Evolutionary conservation across 2,888 invertebrate genomes (phyloP).

Genomic region (Cataglyphis livida): DNA sequence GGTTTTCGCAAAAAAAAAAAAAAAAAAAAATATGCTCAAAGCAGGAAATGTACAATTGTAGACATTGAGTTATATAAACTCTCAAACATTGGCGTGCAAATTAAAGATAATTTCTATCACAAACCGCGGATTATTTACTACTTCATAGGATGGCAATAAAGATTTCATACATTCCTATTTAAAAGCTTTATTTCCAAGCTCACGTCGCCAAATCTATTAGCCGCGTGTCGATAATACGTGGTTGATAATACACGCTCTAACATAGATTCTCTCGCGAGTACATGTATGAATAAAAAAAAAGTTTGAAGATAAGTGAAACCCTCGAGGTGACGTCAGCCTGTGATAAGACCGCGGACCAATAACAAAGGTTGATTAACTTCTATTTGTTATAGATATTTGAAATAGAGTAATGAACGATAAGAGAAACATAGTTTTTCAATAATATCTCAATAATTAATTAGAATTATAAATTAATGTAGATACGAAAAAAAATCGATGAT

Average conservation of each 20-base stretch:
- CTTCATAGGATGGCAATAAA: slow-evolving; percentile 64
- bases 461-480: slow-evolving; percentile 11
- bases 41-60: slow-evolving; percentile 3
- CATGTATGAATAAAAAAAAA: slow-evolving; percentile 46
- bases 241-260: slow-evolving; percentile 56
- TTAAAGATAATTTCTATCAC: slow-evolving; percentile 71
- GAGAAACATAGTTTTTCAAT: neutral
- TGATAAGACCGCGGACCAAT: slow-evolving; percentile 42
- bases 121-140: slow-evolving; percentile 67
- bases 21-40: neutral
- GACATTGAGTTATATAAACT: neutral
- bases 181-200: slow-evolving; percentile 41
- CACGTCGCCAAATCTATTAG: slow-evolving; percentile 59
- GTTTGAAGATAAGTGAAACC: slow-evolving; percentile 48
- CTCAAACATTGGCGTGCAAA: slow-evolving; percentile 46
- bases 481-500: neutral
- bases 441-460: slow-evolving; percentile 37
- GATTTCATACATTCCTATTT: slow-evolving; percentile 65
- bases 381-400: slow-evolving; percentile 5
- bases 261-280: slow-evolving; percentile 5
- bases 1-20: slow-evolving; percentile 2
- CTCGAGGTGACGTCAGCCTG: slow-evolving; percentile 44
- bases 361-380: slow-evolving; percentile 10
- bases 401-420: neutral
- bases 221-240: slow-evolving; percentile 3